Percentiles rank a stretch among this genome's conserved stretches.
Conservation (phyloP, 2,888 invertebrate species). For the Drosophila diplacantha region DNA sequence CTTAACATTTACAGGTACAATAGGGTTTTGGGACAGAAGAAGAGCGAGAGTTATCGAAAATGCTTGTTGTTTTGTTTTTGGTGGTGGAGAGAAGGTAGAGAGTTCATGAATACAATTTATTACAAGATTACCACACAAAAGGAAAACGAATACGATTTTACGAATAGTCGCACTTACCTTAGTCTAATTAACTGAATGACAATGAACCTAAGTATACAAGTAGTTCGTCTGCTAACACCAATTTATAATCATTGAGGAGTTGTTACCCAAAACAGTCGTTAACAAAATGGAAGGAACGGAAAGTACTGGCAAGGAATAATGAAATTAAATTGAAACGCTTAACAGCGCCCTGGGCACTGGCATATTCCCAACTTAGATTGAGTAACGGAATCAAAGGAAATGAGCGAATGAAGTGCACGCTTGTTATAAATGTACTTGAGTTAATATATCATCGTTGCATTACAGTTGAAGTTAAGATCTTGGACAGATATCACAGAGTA, state of each 20-base stretch:
- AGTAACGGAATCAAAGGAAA: constrained; percentile 37
- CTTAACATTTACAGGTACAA: constrained; percentile 21
- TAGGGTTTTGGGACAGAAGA: constrained; percentile 8
- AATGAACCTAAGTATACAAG: constrained; percentile 51
- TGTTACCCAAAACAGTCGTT: constrained; percentile 47
- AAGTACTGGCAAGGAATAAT: constrained; percentile 1
- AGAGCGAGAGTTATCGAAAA: constrained; percentile 37
- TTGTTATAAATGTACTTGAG: constrained; percentile 24
- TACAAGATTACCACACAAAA: constrained; percentile 53
- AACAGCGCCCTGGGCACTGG: neutral
- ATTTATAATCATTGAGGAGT: constrained; percentile 23
- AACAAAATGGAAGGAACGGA: constrained; percentile 15
- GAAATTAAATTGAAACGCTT: constrained; percentile 13
- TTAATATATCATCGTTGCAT: constrained; percentile 37
- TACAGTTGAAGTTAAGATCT: constrained; percentile 25
- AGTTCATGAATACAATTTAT: constrained; percentile 52
- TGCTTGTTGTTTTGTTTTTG: constrained; percentile 33
- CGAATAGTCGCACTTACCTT: constrained; percentile 60
- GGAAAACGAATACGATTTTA: constrained; percentile 39
- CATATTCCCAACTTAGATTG: constrained; percentile 10
- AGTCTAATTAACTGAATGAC: constrained; percentile 45
- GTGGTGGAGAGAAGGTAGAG: constrained; percentile 18
- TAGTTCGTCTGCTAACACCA: constrained; percentile 54
- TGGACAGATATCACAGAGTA: constrained; percentile 16
- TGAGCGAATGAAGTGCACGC: constrained; percentile 64